Evolutionary conservation across 1,140 invertebrate genomes (phyloP), one percentile per base, ranked within the genome.

Genomic region (Dreissena rostriformis): DNA sequence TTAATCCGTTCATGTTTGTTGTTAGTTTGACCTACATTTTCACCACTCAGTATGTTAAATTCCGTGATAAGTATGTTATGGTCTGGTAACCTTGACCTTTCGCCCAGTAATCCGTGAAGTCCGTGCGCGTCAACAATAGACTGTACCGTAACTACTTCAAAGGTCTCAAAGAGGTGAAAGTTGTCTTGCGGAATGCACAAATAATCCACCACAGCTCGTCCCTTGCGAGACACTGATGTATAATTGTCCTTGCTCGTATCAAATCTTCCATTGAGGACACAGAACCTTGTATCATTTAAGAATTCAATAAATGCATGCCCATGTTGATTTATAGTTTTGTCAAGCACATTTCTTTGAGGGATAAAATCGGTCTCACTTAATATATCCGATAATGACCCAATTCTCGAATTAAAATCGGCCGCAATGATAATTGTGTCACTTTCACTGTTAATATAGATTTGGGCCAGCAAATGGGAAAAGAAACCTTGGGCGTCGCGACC

Each of bases 301-400:
- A 87, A 74, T 49, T 79, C 67, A 22, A 57, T 63, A 19, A 77
- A 65, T 17, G 66, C 74, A 49, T 86, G 84, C 8, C 78, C 78
- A 71, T 86, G 84, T 71, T 86, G 84, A 77, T 86, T 86, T n/a
- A 86, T n/a, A 52, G 0, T 72, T 29, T 82, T 65, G 26, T 86
- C 73, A 51, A 82, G 26, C n/a, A 17, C 4, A 14, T 5, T 67
- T 22, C 76, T 24, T 49, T 52, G 12, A 1, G 61, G 70, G 8
- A 74, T 68, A 10, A 14, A 11, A 57, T 75, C 84, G 51, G 51
- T 51, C 15, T 75, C 70, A 17, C 49, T 22, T 1, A 61, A 2
- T 57, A 75, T 63, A 17, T 85, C 70, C 14, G 39, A 73, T 70
- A 67, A 39, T 0, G 49, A 55, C 17, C 84, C 76, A 22, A 74